Evolutionary conservation across 64 coral and sea anemone species (phyloP).

Genomic region (Acropora tenuis): DNA sequence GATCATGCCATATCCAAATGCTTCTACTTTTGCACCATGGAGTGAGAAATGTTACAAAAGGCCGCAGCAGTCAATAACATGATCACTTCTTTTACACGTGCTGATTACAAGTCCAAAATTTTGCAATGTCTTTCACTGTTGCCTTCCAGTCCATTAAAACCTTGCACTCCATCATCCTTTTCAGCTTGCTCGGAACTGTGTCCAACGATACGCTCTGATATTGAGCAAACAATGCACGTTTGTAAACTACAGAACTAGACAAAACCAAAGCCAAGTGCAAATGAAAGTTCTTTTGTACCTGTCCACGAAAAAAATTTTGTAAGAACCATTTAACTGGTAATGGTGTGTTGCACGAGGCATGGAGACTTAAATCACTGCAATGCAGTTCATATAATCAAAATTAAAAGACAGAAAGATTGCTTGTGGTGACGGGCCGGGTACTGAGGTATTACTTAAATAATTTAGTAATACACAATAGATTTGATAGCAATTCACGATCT

Average conservation of each 20-base stretch:
- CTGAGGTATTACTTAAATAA: too few relatives aligned
- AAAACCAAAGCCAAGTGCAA: neutral
- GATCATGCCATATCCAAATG: slow-evolving; percentile 14
- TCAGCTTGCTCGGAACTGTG: slow-evolving; percentile 12
- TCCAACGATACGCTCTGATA: slow-evolving; percentile 5
- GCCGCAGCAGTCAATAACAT: neutral
- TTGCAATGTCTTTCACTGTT: slow-evolving; percentile 22
- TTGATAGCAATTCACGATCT: too few relatives aligned
- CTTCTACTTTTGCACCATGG: neutral
- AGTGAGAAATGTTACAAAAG: slow-evolving; percentile 20
- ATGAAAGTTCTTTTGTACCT: too few relatives aligned
- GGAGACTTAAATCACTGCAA: too few relatives aligned
- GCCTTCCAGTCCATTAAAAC: neutral
- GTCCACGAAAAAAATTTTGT: too few relatives aligned
- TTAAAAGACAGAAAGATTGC: too few relatives aligned
- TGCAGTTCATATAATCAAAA: too few relatives aligned
- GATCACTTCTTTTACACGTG: neutral
- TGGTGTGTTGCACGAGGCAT: too few relatives aligned
- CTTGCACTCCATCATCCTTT: neutral
- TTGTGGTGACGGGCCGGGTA: too few relatives aligned
- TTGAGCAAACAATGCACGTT: slow-evolving; percentile 28
- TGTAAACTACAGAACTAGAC: slow-evolving; percentile 25
- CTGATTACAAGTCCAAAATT: slow-evolving; percentile 29
- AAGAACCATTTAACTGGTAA: too few relatives aligned
- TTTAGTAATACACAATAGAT: too few relatives aligned